These are phyloP conservation scores for Eutolmus rufibarbis DNA, from an alignment of 2,888 invertebrate genomes.

Conservation along the genomic window DNA sequence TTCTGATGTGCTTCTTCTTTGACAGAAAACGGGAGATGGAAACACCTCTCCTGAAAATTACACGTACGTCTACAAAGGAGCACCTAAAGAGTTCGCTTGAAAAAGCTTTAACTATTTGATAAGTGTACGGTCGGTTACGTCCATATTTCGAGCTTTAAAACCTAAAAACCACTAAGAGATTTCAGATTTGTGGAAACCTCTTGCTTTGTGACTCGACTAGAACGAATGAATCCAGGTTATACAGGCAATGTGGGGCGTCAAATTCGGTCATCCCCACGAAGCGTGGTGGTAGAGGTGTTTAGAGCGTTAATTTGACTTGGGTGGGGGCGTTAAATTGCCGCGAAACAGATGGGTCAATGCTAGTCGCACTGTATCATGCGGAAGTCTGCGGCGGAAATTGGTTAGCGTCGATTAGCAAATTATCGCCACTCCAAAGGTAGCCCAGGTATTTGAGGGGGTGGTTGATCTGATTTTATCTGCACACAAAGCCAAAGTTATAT, in stretches of 20 bases:
- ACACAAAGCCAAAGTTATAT: neutral
- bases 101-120: neutral
- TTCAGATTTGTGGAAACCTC: neutral
- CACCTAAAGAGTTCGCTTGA: neutral
- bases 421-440: neutral
- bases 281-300: neutral
- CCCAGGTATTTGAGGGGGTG: neutral
- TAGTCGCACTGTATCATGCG: neutral
- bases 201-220: neutral
- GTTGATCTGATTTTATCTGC: neutral
- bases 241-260: neutral
- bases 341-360: neutral
- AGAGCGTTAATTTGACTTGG: neutral
- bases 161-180: neutral
- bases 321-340: neutral
- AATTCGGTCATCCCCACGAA: neutral
- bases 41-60: neutral
- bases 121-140: neutral
- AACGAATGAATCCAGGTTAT: neutral
- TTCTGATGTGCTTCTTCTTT: neutral
- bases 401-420: neutral
- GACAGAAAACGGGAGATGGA: neutral
- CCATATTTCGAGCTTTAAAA: neutral
- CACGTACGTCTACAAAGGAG: neutral
- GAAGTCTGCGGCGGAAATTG: neutral